Evolutionary conservation across 2,888 invertebrate species (phyloP).

Genomic region (Tetanocera ferruginea): DNA sequence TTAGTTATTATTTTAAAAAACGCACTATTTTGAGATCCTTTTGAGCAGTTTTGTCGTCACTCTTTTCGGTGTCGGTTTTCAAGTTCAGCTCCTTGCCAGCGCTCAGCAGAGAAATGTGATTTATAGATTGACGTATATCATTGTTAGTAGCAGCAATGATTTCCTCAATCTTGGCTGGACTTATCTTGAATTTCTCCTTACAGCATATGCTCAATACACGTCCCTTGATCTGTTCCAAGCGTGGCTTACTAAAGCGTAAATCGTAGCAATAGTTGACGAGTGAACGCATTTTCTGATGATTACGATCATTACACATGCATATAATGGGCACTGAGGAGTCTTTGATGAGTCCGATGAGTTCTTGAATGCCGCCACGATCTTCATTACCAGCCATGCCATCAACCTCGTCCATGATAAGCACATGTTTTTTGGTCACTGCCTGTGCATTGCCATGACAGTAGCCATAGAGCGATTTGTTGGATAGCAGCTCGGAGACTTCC

Average conservation of each 20-base stretch:
- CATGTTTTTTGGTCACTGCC: conserved; percentile 81
- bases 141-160: conserved; percentile 90
- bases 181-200: conserved; percentile 88
- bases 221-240: conserved; percentile 90
- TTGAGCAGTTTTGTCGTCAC: conserved; percentile 73
- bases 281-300: conserved; percentile 92
- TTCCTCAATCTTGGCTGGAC: conserved; percentile 82
- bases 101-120: conserved; percentile 87
- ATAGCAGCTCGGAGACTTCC: conserved; percentile 85
- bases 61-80: conserved; percentile 72
- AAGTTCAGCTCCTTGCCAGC: conserved; percentile 72
- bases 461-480: conserved; percentile 80
- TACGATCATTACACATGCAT: conserved; percentile 98
- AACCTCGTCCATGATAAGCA: conserved; percentile 99
- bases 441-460: conserved; percentile 76
- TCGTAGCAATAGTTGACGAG: conserved; percentile 96
- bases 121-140: conserved; percentile 94
- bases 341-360: conserved; percentile 93
- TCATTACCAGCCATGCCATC: conserved; percentile 99
- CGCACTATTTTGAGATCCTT: conserved; percentile 87
- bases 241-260: conserved; percentile 86
- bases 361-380: conserved; percentile 97
- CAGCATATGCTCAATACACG: conserved; percentile 92
- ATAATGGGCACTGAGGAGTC: conserved; percentile 88
- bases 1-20: not conserved